Conservation (phyloP, 1,140 invertebrate species). For the Brachionus manjavacas region DNA sequence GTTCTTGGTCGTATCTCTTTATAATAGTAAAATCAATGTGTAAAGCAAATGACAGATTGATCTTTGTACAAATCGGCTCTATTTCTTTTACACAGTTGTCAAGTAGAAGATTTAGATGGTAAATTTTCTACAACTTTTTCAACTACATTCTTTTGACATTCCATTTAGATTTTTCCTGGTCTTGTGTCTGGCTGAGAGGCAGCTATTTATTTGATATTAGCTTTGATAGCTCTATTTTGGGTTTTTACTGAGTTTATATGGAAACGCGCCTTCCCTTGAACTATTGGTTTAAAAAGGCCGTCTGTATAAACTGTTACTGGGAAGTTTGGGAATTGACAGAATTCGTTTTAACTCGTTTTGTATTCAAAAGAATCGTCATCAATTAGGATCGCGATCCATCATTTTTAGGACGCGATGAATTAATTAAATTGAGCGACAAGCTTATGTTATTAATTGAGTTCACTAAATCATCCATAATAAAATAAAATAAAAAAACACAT, state of each 20-base stretch:
- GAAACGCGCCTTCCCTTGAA: neutral
- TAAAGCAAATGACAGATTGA: neutral
- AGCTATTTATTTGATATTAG: constrained; percentile 17
- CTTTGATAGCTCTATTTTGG: neutral
- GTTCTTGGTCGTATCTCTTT: neutral
- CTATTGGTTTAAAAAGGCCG: neutral
- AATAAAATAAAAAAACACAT: too few species aligned
- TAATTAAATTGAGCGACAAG: neutral
- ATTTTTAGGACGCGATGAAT: neutral
- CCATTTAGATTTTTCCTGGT: constrained; percentile 6
- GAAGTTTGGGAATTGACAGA: neutral
- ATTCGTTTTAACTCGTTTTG: neutral
- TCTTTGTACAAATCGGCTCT: neutral
- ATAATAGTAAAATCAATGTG: neutral
- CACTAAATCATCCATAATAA: too few species aligned
- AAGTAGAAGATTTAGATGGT: neutral
- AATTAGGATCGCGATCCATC: neutral
- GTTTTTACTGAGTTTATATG: neutral
- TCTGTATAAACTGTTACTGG: neutral
- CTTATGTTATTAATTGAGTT: too few species aligned
- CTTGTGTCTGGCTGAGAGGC: too few species aligned
- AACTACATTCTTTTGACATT: neutral
- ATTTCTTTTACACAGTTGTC: too few species aligned
- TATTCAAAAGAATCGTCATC: neutral
- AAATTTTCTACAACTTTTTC: neutral